Percentiles rank a stretch among this genome's conserved stretches.
phyloP scores from a whole-genome alignment of 2,797 vertebrate species.

The Apogon talboti region DNA sequence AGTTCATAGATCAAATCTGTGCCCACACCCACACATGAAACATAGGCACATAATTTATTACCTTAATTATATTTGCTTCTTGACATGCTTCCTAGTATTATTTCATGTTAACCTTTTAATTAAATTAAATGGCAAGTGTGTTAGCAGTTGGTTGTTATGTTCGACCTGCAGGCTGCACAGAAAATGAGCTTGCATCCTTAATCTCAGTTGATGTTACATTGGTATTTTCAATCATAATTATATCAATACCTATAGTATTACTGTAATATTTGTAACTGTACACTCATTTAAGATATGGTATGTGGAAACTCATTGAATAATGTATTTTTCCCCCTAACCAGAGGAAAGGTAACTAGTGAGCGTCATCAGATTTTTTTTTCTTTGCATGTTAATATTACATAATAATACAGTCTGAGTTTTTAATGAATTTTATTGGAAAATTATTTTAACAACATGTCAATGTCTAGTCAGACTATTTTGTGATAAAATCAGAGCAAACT shows the following conservation, averaged over 20 bases:
- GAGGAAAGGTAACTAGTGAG: background rate
- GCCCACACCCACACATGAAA: background rate
- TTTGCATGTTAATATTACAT: too few relatives aligned
- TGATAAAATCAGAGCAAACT: conserved; percentile 14
- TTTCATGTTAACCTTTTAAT: conserved; percentile 28
- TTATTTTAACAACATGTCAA: background rate
- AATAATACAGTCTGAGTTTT: too few relatives aligned
- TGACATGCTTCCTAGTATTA: conserved; percentile 5
- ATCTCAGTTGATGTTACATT: too few relatives aligned
- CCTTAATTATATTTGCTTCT: conserved; percentile 33
- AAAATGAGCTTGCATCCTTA: background rate
- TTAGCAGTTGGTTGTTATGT: conserved; percentile 2
- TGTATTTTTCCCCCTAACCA: too few relatives aligned
- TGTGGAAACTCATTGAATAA: too few relatives aligned
- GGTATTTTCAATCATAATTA: too few relatives aligned
- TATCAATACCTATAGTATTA: too few relatives aligned
- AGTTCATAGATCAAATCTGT: conserved; percentile 3
- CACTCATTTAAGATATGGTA: too few relatives aligned
- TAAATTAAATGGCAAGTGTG: conserved; percentile 20
- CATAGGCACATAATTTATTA: conserved; percentile 5
- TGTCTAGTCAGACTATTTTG: background rate
- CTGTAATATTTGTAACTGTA: too few relatives aligned
- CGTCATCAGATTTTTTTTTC: too few relatives aligned
- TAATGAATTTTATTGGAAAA: too few relatives aligned
- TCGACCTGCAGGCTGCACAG: conserved; percentile 1